A percentile compares a stretch with the other conserved stretches of the same genome.
These are phyloP conservation scores for Anguilla anguilla DNA, from an alignment of 2,797 vertebrate genomes.

Conservation along the genomic window DNA sequence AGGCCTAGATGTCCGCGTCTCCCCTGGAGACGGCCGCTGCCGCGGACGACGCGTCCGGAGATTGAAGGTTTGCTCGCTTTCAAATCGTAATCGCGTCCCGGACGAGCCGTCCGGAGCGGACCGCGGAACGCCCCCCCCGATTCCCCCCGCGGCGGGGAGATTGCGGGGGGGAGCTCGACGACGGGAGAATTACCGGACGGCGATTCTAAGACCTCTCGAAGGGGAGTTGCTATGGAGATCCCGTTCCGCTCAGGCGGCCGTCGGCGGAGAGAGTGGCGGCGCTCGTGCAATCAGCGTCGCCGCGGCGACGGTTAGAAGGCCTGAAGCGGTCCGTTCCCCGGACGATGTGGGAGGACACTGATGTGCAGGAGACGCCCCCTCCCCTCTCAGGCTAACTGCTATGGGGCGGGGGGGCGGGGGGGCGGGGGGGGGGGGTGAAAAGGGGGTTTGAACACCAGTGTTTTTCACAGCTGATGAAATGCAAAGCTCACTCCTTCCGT, in stretches of 20 bases:
- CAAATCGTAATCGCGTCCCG: slow-evolving; percentile 98
- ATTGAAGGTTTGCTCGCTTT: slow-evolving; percentile 99
- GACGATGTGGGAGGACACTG: slow-evolving; percentile 99
- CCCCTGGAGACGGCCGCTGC: slow-evolving; percentile 99
- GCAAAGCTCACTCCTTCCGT: slow-evolving; percentile 53
- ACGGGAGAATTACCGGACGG: slow-evolving; percentile 99
- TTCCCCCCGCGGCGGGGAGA: slow-evolving; percentile 95
- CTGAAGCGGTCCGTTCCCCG: slow-evolving; percentile 99
- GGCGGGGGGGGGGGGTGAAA: neutral
- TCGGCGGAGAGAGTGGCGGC: slow-evolving; percentile 99
- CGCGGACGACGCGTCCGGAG: slow-evolving; percentile 98
- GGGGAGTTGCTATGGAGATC: slow-evolving; percentile 99
- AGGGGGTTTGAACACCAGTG: slow-evolving; percentile 65
- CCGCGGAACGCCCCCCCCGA: slow-evolving; percentile 85
- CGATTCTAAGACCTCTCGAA: slow-evolving; percentile 99
- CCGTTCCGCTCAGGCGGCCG: slow-evolving; percentile 99
- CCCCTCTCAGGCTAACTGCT: slow-evolving; percentile 75
- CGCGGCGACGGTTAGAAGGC: slow-evolving; percentile 94
- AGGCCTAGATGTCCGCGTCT: slow-evolving; percentile 99
- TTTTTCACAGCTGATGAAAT: slow-evolving; percentile 60
- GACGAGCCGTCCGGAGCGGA: slow-evolving; percentile 99
- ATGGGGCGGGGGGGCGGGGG: too few species aligned
- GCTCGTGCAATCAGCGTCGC: slow-evolving; percentile 99
- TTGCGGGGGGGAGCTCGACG: slow-evolving; percentile 99
- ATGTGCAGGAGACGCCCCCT: slow-evolving; percentile 89